These are phyloP conservation scores for Paraescarpia echinospica DNA, from an alignment of 1,140 invertebrate species.

Conservation along the genomic window DNA sequence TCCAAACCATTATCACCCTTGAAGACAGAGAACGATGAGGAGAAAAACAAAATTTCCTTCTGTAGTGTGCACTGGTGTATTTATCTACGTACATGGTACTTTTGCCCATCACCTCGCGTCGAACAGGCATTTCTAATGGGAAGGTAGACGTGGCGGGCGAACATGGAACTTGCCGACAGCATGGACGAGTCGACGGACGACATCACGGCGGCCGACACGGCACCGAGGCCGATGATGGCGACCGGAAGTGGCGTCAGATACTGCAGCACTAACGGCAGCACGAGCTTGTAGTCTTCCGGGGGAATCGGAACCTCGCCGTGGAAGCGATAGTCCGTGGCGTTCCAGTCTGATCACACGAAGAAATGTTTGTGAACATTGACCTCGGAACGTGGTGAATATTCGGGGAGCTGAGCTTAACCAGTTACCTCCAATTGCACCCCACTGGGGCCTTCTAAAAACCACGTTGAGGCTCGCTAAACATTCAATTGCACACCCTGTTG, in stretches of 20 bases:
- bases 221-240: slow-evolving; percentile 29
- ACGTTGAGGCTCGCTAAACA: too few species aligned
- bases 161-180: slow-evolving; percentile 16
- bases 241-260: slow-evolving; percentile 31
- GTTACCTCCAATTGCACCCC: too few species aligned
- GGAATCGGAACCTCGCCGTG: slow-evolving; percentile 9
- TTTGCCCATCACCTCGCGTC: not conserved
- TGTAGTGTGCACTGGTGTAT: too few species aligned
- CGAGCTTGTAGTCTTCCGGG: slow-evolving; percentile 73
- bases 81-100: not conserved
- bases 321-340: slow-evolving; percentile 69
- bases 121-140: slow-evolving; percentile 10
- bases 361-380: not conserved
- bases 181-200: slow-evolving; percentile 24
- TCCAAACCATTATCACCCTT: too few species aligned
- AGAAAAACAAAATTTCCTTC: too few species aligned
- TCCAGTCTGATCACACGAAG: slow-evolving; percentile 74
- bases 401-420: too few species aligned
- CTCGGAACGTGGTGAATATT: not conserved
- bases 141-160: slow-evolving; percentile 21
- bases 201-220: slow-evolving; percentile 28
- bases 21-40: too few species aligned
- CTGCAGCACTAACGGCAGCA: slow-evolving; percentile 90
- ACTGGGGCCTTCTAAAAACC: too few species aligned
- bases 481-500: not conserved